Conservation (phyloP, 2,113 vertebrate genomes). For the Sciurus niger region DNA sequence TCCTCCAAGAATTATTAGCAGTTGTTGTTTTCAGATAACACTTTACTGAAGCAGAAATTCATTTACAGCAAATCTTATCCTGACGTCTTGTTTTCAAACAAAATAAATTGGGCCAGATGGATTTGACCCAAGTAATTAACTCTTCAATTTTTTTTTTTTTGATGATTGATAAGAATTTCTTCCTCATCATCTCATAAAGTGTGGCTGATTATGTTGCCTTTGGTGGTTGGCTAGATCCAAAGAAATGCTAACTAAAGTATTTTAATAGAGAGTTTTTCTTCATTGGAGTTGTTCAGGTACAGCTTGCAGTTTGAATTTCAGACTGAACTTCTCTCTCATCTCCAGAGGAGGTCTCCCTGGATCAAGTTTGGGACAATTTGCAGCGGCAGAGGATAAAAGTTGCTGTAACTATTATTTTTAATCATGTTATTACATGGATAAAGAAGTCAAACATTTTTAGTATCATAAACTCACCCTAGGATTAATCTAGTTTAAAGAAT, state of each 20-base stretch:
- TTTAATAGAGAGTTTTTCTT: background rate
- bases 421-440: background rate
- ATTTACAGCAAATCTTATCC: background rate
- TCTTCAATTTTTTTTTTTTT: background rate
- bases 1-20: background rate
- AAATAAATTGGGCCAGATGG: background rate
- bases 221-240: background rate
- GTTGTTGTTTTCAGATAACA: background rate
- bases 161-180: conserved; percentile 40
- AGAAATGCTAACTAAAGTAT: background rate
- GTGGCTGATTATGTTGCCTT: background rate
- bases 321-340: conserved; percentile 73
- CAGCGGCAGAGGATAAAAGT: background rate
- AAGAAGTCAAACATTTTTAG: conserved; percentile 43
- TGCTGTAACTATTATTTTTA: background rate
- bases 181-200: background rate
- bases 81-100: conserved; percentile 49
- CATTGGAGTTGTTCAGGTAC: background rate
- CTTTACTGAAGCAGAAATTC: conserved; percentile 17
- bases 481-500: conserved; percentile 43
- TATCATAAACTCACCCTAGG: background rate
- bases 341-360: conserved; percentile 83
- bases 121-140: conserved; percentile 26
- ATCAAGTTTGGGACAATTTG: conserved; percentile 43
- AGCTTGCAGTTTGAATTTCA: background rate